Conservation (phyloP, 1,140 invertebrate species). For the Meteorus sp. region DNA sequence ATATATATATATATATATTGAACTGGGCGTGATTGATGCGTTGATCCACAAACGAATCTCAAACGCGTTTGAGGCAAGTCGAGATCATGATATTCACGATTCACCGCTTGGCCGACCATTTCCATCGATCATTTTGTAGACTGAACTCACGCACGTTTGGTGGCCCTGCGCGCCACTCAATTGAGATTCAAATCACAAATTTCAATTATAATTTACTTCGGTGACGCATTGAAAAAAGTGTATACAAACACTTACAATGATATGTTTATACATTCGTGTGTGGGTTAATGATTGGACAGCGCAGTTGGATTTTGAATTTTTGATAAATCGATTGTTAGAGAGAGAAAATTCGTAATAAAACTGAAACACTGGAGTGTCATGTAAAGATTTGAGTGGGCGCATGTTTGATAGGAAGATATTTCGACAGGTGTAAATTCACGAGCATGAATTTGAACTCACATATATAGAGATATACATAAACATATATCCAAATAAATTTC, state of each 20-base stretch:
- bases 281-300: too few species aligned
- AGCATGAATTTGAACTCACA: not conserved
- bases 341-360: not conserved
- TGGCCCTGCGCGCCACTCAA: not conserved
- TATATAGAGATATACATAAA: too few species aligned
- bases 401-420: not conserved
- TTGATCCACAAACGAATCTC: conserved; percentile 24
- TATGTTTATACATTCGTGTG: too few species aligned
- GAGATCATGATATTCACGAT: conserved; percentile 16
- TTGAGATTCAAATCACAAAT: conserved; percentile 16
- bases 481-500: too few species aligned
- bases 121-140: conserved; percentile 19
- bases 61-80: conserved; percentile 10
- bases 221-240: not conserved
- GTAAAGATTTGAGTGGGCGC: not conserved
- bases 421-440: conserved; percentile 15
- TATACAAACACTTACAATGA: not conserved
- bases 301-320: too few species aligned
- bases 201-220: conserved; percentile 14
- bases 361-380: not conserved
- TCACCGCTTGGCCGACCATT: conserved; percentile 1
- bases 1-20: conserved; percentile 5
- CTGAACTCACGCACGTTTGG: not conserved
- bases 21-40: conserved; percentile 21
- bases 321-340: too few species aligned